Conservation (phyloP, 2,113 vertebrate species). For the Variabilichromis moorii region DNA sequence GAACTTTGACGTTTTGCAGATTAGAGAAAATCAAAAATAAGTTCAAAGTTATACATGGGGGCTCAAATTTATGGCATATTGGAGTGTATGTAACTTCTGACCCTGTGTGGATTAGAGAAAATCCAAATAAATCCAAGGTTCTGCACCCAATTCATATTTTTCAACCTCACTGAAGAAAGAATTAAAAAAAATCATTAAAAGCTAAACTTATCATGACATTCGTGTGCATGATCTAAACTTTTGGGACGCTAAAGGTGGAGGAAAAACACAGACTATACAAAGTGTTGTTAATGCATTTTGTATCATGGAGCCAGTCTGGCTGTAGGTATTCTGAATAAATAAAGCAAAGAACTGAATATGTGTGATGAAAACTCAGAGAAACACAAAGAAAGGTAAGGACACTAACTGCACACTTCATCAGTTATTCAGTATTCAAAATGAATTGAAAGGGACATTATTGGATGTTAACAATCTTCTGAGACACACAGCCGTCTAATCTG, state of each 20-base stretch:
- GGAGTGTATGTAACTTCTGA: not conserved
- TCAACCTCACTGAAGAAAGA: not conserved
- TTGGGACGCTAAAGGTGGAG: not conserved
- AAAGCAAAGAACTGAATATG: not conserved
- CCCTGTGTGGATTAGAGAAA: not conserved
- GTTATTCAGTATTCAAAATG: not conserved
- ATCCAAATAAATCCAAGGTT: not conserved
- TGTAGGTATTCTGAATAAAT: not conserved
- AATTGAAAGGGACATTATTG: constrained; percentile 40
- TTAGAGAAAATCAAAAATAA: not conserved
- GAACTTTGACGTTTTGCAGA: not conserved
- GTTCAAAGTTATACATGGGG: not conserved
- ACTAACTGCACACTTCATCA: not conserved
- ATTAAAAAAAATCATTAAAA: not conserved
- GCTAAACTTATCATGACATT: not conserved
- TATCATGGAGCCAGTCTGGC: not conserved
- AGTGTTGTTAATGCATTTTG: not conserved
- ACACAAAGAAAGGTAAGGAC: not conserved
- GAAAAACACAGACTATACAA: not conserved
- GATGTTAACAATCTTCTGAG: constrained; percentile 42
- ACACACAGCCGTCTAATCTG: constrained; percentile 25
- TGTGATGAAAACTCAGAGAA: not conserved
- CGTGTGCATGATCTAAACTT: not conserved
- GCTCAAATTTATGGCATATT: not conserved
- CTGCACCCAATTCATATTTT: not conserved